Evolutionary conservation across 2,797 vertebrate genomes (phyloP).

Genomic region (Typhlichthys eigenmanni): DNA sequence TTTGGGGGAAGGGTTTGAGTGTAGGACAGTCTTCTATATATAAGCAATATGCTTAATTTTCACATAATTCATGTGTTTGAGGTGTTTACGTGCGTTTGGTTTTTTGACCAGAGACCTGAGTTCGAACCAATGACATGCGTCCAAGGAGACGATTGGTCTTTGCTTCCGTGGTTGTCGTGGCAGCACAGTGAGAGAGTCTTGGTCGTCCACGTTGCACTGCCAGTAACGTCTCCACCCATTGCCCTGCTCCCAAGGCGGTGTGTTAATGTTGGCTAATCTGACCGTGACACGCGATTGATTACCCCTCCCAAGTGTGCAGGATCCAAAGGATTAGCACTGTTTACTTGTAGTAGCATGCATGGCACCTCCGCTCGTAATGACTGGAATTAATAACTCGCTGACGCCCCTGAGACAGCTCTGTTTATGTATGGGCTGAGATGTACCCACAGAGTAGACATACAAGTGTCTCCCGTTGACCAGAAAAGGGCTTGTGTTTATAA

Average conservation of each 20-base stretch:
- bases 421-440: conserved; percentile 66
- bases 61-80: background rate
- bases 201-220: conserved; percentile 21
- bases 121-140: background rate
- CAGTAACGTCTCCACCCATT: conserved; percentile 38
- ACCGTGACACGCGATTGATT: conserved; percentile 76
- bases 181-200: conserved; percentile 9
- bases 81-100: background rate
- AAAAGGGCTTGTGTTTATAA: conserved; percentile 67
- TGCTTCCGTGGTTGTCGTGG: background rate
- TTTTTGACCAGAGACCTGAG: background rate
- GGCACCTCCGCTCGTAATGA: conserved; percentile 76
- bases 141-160: background rate
- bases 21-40: too few species aligned
- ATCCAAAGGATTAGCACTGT: conserved; percentile 81
- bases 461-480: conserved; percentile 60
- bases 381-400: conserved; percentile 75
- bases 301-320: conserved; percentile 77
- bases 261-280: conserved; percentile 75
- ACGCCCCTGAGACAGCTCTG: conserved; percentile 70
- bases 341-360: conserved; percentile 76
- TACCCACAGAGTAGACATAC: conserved; percentile 53
- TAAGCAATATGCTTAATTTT: background rate
- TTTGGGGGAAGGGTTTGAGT: background rate
- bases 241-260: conserved; percentile 24